These are phyloP conservation scores for Notarius quadriscutis DNA, from an alignment of 2,113 vertebrate genomes.

Conservation along the genomic window DNA sequence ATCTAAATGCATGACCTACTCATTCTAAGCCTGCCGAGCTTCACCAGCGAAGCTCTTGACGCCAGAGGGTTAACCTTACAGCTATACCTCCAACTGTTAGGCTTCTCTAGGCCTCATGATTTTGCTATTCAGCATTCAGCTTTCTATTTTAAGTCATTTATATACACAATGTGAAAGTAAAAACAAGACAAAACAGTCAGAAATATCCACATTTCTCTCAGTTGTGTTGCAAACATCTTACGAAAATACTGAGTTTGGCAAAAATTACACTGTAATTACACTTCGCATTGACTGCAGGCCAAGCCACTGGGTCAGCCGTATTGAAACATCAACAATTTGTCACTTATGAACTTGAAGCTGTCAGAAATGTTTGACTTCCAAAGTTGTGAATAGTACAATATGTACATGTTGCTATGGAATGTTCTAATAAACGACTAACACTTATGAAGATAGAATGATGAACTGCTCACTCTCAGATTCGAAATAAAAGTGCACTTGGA, in stretches of 20 bases:
- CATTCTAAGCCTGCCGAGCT: too few species aligned
- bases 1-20: too few species aligned
- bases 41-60: too few species aligned
- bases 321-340: neutral
- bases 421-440: neutral
- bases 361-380: neutral
- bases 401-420: neutral
- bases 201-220: neutral
- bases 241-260: neutral
- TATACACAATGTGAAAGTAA: neutral
- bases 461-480: neutral
- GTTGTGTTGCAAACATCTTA: neutral
- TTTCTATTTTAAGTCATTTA: neutral
- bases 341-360: neutral
- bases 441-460: neutral
- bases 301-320: neutral
- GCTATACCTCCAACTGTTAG: neutral
- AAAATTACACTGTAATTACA: neutral
- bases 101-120: neutral
- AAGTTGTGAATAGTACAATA: neutral
- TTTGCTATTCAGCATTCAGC: neutral
- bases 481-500: neutral
- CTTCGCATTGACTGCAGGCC: neutral
- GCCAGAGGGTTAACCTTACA: neutral
- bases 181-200: neutral